Evolutionary conservation across 2,113 vertebrate species (phyloP).

Genomic region (Scopus umbretta): DNA sequence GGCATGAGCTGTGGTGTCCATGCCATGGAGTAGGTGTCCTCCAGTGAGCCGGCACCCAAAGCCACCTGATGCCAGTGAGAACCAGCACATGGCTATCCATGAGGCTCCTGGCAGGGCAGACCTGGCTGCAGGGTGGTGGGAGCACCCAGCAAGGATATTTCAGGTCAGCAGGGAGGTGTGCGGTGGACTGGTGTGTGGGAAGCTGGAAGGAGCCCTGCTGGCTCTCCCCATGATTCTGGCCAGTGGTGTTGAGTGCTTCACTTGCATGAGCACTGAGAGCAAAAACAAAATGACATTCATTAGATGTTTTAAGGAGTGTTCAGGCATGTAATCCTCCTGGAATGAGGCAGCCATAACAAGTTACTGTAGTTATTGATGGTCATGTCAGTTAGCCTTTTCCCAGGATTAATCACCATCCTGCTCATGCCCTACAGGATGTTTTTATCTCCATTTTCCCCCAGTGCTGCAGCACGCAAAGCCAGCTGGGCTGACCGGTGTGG

Average conservation of each 20-base stretch:
- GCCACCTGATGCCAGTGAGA: neutral
- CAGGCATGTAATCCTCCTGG: constrained; percentile 70
- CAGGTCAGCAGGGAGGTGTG: neutral
- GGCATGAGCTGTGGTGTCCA: neutral
- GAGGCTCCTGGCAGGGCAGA: neutral
- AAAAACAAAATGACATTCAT: constrained; percentile 70
- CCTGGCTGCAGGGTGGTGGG: neutral
- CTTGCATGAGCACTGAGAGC: constrained; percentile 50
- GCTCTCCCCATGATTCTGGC: constrained; percentile 57
- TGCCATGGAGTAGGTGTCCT: neutral
- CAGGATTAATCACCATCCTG: constrained; percentile 65
- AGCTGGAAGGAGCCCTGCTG: constrained; percentile 14
- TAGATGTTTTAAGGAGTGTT: constrained; percentile 69
- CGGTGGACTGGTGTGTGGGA: neutral
- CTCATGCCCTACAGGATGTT: constrained; percentile 56
- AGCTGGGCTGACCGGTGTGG: neutral
- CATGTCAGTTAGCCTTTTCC: constrained; percentile 63
- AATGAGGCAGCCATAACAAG: constrained; percentile 71
- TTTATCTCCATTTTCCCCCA: constrained; percentile 45
- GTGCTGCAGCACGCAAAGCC: neutral
- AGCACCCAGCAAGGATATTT: neutral
- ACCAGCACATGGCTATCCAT: neutral
- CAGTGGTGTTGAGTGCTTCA: constrained; percentile 18
- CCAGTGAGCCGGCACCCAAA: fast-evolving
- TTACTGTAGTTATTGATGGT: constrained; percentile 71